Evolutionary conservation across 2,113 vertebrate species (phyloP), one percentile per base, ranked within the genome.

Genomic region (Crotalus helleri): DNA sequence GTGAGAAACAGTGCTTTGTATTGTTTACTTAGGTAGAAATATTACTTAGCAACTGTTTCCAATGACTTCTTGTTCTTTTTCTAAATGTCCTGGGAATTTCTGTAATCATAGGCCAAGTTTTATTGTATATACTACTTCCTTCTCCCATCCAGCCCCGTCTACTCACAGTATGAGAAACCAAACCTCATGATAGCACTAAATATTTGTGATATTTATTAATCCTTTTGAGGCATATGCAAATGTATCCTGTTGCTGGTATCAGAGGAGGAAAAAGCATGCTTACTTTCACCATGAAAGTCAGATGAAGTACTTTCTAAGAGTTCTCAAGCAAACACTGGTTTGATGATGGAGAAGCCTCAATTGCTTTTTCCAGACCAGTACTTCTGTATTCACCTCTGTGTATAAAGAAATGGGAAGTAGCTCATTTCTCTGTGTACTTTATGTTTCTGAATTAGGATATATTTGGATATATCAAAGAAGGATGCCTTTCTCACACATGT

Each of bases 41-140:
- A 97, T 93, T 95, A 93, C 96, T 97, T 97, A 97, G 96, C 97
- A 97, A 97, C 96, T 94, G 93, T 93, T 97, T 97, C 95, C 96
- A 97, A 94, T 92, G 61, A 96, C 95, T 88, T 92, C 33, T 33
- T 87, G 24, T 59, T 49, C 2, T 89, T 97, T 96, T 95, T 91
- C 13, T 54, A 86, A 93, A 91, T 93, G 94, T 96, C 96, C 96
- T 97, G 96, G 95, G 96, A 97, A 96, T 95, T 94, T 96, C 94
- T 96, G 93, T 95, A 90, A 89, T 94, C 92, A 5, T 49, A 21
- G 94, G 94, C 93, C 94, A 7, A 3, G 49, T 46, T 97, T 96
- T 95, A 94, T 93, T 94, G 88, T 44, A 26, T 46, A 26, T 8
- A 9, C 88, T n/a, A 7, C 49, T 89, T 92, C 51, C 91, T 5